Percentiles rank a stretch among this genome's conserved stretches.
phyloP scores from a whole-genome alignment of 2,113 vertebrate genomes.

The Opisthocomus hoazin region DNA sequence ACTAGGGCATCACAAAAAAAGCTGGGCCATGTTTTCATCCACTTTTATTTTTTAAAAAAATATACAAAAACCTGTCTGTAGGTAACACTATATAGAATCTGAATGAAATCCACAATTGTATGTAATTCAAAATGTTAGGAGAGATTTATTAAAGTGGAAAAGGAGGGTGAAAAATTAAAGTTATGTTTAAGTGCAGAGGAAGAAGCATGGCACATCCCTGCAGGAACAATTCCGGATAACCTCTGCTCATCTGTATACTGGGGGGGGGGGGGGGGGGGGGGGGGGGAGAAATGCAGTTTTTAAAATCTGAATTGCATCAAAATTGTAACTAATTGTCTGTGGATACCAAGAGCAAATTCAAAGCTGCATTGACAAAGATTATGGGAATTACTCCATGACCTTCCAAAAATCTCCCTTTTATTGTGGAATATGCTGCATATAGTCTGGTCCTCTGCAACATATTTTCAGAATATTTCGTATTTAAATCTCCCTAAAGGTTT shows the following conservation, averaged over 20 bases:
- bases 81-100: background rate
- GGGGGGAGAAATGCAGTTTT: background rate
- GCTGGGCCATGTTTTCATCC: background rate
- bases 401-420: background rate
- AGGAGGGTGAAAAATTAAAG: background rate
- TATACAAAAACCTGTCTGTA: background rate
- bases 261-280: rapidly evolving
- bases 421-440: background rate
- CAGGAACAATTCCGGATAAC: background rate
- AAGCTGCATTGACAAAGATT: background rate
- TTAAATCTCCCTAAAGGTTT: background rate
- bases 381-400: background rate
- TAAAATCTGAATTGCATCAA: background rate
- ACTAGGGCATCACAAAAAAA: background rate
- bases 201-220: background rate
- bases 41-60: background rate
- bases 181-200: background rate
- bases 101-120: background rate
- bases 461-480: background rate
- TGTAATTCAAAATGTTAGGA: background rate
- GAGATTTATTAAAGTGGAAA: background rate
- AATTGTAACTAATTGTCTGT: background rate
- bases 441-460: background rate
- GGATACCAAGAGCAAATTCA: background rate
- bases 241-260: background rate